A percentile compares a stretch with the other conserved stretches of the same genome.
phyloP scores from a whole-genome alignment of 2,797 vertebrate genomes.

The Luscinia luscinia region DNA sequence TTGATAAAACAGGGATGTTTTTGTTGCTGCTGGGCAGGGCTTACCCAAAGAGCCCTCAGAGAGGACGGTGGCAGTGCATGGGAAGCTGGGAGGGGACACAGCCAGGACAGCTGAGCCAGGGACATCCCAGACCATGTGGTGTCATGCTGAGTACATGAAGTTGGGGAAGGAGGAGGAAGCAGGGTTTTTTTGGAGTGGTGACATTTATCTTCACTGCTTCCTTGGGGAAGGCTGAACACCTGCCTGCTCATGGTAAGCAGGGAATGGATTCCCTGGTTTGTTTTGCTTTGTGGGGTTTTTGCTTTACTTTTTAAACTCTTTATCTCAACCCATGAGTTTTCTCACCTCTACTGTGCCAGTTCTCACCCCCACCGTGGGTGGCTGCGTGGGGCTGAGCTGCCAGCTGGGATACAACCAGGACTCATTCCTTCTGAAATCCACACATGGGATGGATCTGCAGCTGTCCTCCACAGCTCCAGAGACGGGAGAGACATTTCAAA shows the following conservation, averaged over 20 bases:
- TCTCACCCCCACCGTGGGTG: background rate
- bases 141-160: background rate
- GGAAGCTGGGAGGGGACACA: background rate
- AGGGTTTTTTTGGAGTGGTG: background rate
- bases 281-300: background rate
- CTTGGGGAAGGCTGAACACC: background rate
- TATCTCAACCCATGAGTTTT: background rate
- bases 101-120: background rate
- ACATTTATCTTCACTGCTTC: background rate
- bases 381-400: background rate
- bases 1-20: background rate
- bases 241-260: fast-evolving
- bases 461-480: background rate
- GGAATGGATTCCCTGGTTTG: background rate
- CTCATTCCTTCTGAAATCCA: background rate
- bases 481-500: background rate
- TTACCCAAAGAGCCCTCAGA: no score
- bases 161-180: background rate
- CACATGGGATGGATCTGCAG: fast-evolving
- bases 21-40: background rate
- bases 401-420: background rate
- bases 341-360: background rate
- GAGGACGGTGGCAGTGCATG: background rate
- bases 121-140: background rate
- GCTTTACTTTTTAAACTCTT: background rate